phyloP scores from a whole-genome alignment of 2,888 invertebrate genomes.

The Habrosyne pyritoides region DNA sequence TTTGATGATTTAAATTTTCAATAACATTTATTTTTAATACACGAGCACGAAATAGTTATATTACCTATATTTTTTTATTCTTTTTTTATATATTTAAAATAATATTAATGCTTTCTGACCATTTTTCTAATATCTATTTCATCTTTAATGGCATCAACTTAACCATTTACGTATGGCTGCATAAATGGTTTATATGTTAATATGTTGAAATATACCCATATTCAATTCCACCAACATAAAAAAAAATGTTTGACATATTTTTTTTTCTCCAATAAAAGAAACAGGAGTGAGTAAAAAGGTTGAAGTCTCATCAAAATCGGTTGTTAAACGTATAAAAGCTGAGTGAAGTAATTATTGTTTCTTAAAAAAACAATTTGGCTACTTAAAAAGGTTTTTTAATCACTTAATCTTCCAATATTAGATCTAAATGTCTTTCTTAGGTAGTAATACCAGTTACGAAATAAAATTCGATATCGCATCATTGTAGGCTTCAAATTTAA shows the following conservation, averaged over 20 bases:
- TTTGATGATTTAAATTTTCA: no score
- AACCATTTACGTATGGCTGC: constrained; percentile 37
- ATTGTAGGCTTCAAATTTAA: no score
- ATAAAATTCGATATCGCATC: not conserved
- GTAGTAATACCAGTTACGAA: not conserved
- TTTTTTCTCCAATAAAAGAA: not conserved
- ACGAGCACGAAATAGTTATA: no score
- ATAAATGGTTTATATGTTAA: constrained; percentile 15
- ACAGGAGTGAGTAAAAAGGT: no score
- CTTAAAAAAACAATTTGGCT: not conserved
- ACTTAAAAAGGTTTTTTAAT: not conserved
- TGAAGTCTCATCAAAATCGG: no score
- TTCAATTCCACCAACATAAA: no score
- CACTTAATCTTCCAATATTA: constrained; percentile 7
- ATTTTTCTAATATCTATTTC: not conserved
- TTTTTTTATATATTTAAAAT: not conserved
- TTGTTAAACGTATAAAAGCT: no score
- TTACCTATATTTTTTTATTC: no score
- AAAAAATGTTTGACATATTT: no score
- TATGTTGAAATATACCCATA: constrained; percentile 14
- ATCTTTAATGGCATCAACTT: constrained; percentile 6
- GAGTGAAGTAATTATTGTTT: not conserved
- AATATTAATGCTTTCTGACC: not conserved
- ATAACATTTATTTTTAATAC: no score
- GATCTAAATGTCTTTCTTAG: not conserved